phyloP scores from a whole-genome alignment of 2,797 vertebrate genomes.

The Sandelia bainsii region DNA sequence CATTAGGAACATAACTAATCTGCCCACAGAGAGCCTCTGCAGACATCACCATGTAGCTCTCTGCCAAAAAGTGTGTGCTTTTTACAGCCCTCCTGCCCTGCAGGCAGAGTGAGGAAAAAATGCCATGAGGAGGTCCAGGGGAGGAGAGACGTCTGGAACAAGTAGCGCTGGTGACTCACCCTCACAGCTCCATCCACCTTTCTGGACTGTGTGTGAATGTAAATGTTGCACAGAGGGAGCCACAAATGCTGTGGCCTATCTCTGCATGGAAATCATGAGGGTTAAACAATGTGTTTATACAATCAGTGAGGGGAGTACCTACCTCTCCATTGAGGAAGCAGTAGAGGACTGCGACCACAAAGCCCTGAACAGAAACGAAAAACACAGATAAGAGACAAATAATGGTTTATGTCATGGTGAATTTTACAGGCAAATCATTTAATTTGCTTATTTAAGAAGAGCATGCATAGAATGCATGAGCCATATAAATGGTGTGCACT shows the following conservation, averaged over 20 bases:
- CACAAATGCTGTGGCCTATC: conserved; percentile 9
- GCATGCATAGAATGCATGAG: neutral
- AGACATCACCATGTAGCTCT: conserved; percentile 48
- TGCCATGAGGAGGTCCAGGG: conserved; percentile 43
- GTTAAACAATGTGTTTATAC: conserved; percentile 27
- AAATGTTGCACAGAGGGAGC: conserved; percentile 12
- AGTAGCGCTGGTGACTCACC: conserved; percentile 52
- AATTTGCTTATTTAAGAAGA: neutral
- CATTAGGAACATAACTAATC: conserved; percentile 65
- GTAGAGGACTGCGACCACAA: conserved; percentile 95
- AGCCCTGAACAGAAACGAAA: conserved; percentile 86
- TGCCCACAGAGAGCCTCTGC: conserved; percentile 57
- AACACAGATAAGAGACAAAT: conserved; percentile 33
- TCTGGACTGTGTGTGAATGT: conserved; percentile 35
- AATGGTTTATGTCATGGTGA: neutral
- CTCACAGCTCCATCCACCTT: conserved; percentile 25
- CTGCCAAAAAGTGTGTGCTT: conserved; percentile 47
- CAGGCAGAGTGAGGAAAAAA: conserved; percentile 49
- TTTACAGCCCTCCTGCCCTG: conserved; percentile 54
- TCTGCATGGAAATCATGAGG: conserved; percentile 18
- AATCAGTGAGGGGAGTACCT: conserved; percentile 32
- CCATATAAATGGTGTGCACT: neutral
- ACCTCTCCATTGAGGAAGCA: conserved; percentile 94
- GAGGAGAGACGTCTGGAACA: conserved; percentile 13
- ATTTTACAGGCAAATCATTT: neutral